Evolutionary conservation across 2,797 vertebrate species (phyloP), one percentile per base, ranked within the genome.

Genomic region (Ateles fusciceps): DNA sequence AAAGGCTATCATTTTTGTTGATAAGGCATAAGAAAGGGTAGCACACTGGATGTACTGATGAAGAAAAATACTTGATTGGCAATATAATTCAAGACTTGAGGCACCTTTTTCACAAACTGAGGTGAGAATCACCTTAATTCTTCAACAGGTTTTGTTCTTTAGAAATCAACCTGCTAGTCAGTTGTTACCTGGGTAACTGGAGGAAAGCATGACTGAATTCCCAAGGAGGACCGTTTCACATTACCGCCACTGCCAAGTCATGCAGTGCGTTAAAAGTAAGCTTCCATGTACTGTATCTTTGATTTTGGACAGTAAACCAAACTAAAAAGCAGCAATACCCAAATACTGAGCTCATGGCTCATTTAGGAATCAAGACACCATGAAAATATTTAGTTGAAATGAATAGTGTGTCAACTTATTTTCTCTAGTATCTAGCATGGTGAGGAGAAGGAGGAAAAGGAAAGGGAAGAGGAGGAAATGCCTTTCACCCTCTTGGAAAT

Each of bases 361-460:
- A 78, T 52, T 21, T 44, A 88, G 42, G 61, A 89, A 94, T 57
- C 30, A 97, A 59, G 46, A 91, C 19, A 89, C 33, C 30, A 78
- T 50, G 36, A 90, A 22, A 94, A 52, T 91, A 87, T 78, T 92
- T 76, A 91, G 57, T 83, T 28, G 57, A 91, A 97, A 85, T 79
- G 42, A 81, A 64, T 39, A 94, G 17, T 26, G 2, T 68, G 17
- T 30, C 52, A 64, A 76, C 36, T 52, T 5, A 36, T 83, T 97
- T 94, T 94, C 57, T 91, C 59, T 24, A 87, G 84, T 24, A 79
- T 48, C 44, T 76, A 57, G 15, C 33, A 90, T 26, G 21, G 30
- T 68, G n/a, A 95, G 59, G 71, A 89, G 26, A 50, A 50, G 44
- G 39, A 89, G 33, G 74, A 50, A 85, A 48, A 85, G 13, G n/a